phyloP scores from a whole-genome alignment of 2,888 invertebrate species.

The Parapristionchus giblindavisi region DNA sequence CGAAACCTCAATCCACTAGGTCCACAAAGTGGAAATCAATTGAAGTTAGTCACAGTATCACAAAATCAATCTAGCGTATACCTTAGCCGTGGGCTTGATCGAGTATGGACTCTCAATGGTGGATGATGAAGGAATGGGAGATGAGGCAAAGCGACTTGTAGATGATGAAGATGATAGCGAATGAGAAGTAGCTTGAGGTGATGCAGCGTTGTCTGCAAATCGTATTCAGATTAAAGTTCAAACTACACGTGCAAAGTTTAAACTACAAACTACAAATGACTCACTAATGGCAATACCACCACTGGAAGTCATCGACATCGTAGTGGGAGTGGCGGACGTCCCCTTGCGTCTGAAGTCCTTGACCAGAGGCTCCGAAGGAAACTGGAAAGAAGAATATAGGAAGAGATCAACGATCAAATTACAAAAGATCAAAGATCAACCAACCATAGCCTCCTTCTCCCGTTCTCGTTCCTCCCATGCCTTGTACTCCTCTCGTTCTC shows the following conservation, averaged over 20 bases:
- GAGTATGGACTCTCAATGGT: background rate
- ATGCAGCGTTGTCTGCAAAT: no score
- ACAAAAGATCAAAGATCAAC: no score
- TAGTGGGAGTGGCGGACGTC: conserved; percentile 15
- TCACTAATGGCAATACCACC: conserved; percentile 33
- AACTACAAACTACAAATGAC: no score
- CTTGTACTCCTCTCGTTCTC: conserved; percentile 49
- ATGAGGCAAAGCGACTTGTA: background rate
- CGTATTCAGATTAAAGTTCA: no score
- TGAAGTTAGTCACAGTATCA: no score
- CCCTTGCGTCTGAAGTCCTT: conserved; percentile 34
- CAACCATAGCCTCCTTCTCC: conserved; percentile 28
- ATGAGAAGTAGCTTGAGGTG: background rate
- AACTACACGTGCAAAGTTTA: no score
- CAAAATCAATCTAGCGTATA: no score
- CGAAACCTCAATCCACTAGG: no score
- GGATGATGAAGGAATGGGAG: background rate
- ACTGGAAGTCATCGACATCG: conserved; percentile 24
- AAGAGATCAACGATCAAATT: no score
- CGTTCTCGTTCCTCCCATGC: conserved; percentile 46
- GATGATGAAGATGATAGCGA: background rate
- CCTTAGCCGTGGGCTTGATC: conserved; percentile 36
- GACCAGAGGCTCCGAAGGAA: conserved; percentile 30
- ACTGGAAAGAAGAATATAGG: no score
- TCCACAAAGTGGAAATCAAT: no score